Base-by-base conservation (phyloP, 2,113 vertebrate genomes). In the Mesitornis unicolor region DNA sequence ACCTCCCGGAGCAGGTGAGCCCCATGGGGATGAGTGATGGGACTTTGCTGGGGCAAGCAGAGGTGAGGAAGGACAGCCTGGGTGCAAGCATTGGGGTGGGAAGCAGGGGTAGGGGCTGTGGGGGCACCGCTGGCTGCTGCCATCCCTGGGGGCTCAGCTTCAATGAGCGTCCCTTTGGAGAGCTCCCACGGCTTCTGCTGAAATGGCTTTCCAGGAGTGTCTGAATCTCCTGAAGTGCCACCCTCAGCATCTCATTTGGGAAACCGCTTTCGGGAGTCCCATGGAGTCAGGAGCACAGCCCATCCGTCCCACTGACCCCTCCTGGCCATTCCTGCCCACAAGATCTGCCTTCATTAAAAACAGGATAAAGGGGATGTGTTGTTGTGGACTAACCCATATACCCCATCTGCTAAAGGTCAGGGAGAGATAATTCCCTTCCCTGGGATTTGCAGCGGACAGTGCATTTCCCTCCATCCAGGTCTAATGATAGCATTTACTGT, bases 101-200 rank as follows among this genome's bases (percentile, higher is more conserved):
- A 29, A 68, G 60, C 40, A 51, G 54, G 31, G 50, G 14, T 3
- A 3, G 9, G 48, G 33, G 7, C 35, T 19, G 3, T 0, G 5
- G 40, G 21, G 48, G 28, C 21, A 36, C 33, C 3, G 1, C 29
- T 16, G 1, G 20, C 40, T 48, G 33, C n/a, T n/a, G n/a, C n/a
- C n/a, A n/a, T n/a, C 47, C 47, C 15, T 24, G 47, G 47, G 47
- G 47, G n/a, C n/a, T n/a, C n/a, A n/a, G n/a, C n/a, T n/a, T n/a
- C n/a, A n/a, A n/a, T n/a, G n/a, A 9, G 40, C 0, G 0, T 12
- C 45, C 3, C 53, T 38, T 24, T 3, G 31, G 42, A 18, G 28
- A 43, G 10, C 40, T 54, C 70, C 21, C 14, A 4, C 2, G 26
- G 8, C 59, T 82, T 40, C 60, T 69, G 38, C 60, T 64, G 4